phyloP scores from a whole-genome alignment of 2,797 vertebrate genomes.

The Sebastes kiyomatsui region DNA sequence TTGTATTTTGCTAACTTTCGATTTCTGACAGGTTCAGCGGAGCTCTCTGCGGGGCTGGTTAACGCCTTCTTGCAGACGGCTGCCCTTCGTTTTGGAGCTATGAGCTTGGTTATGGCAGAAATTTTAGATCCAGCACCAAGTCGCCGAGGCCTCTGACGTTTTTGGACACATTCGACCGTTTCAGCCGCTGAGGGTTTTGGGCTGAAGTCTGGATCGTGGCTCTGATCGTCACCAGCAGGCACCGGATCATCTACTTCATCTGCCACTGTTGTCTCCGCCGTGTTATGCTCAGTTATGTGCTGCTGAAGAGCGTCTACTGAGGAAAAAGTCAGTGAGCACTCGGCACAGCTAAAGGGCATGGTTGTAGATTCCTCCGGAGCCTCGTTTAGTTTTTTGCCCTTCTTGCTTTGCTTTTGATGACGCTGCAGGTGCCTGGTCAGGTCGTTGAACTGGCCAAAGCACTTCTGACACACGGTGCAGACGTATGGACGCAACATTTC shows the following conservation, averaged over 20 bases:
- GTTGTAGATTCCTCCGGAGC: background rate
- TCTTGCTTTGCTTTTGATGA: conserved; percentile 40
- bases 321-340: conserved; percentile 67
- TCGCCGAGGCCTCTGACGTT: conserved; percentile 62
- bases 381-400: fast-evolving
- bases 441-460: conserved; percentile 73
- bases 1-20: conserved; percentile 34
- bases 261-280: background rate
- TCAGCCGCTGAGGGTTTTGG: background rate
- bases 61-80: background rate
- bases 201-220: conserved; percentile 27
- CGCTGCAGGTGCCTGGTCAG: conserved; percentile 64
- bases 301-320: conserved; percentile 68
- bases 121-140: conserved; percentile 60
- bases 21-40: background rate
- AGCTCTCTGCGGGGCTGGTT: background rate
- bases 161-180: background rate
- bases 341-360: conserved; percentile 63
- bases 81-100: conserved; percentile 67
- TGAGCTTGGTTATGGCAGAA: conserved; percentile 70
- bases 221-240: conserved; percentile 5
- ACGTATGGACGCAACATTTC: conserved; percentile 68
- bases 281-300: conserved; percentile 69
- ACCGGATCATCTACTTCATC: background rate
- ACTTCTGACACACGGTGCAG: conserved; percentile 70